Conservation (phyloP, 2,888 invertebrate genomes). For the Galerucella pusilla region DNA sequence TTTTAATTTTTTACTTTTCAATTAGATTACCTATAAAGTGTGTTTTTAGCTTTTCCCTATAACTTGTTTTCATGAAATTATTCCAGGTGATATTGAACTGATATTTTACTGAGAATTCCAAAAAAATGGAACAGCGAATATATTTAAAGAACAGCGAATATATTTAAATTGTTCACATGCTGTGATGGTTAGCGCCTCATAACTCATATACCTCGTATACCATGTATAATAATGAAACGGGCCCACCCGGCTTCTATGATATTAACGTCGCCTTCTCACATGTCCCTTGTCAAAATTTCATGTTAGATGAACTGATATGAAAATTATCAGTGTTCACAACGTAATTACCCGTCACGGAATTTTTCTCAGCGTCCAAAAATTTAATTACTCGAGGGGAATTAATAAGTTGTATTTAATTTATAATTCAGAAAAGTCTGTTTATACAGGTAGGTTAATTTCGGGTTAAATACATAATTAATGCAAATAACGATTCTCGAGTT, state of each 20-base stretch:
- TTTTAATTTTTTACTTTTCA: too few species aligned
- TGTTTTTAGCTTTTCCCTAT: too few species aligned
- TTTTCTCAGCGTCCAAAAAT: constrained; percentile 35
- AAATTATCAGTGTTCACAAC: constrained; percentile 38
- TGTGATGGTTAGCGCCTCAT: constrained; percentile 5
- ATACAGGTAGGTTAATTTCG: not conserved
- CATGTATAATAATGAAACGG: constrained; percentile 31
- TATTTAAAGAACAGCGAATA: not conserved
- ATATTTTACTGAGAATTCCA: too few species aligned
- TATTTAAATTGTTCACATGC: not conserved
- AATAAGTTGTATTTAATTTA: constrained; percentile 29
- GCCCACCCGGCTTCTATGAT: constrained; percentile 39
- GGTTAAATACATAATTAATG: constrained; percentile 1
- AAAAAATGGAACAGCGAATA: too few species aligned
- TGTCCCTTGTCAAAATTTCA: constrained; percentile 42
- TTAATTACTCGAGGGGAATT: constrained; percentile 36
- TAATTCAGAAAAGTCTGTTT: not conserved
- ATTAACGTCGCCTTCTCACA: constrained; percentile 44
- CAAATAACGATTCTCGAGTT: not conserved
- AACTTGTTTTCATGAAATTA: too few species aligned
- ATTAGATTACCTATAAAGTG: too few species aligned
- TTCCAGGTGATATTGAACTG: too few species aligned
- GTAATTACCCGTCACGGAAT: constrained; percentile 39
- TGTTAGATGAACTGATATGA: constrained; percentile 44
- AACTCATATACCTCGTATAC: not conserved